These are phyloP conservation scores for Zootermopsis nevadensis DNA, from an alignment of 2,888 invertebrate genomes.

Conservation along the genomic window DNA sequence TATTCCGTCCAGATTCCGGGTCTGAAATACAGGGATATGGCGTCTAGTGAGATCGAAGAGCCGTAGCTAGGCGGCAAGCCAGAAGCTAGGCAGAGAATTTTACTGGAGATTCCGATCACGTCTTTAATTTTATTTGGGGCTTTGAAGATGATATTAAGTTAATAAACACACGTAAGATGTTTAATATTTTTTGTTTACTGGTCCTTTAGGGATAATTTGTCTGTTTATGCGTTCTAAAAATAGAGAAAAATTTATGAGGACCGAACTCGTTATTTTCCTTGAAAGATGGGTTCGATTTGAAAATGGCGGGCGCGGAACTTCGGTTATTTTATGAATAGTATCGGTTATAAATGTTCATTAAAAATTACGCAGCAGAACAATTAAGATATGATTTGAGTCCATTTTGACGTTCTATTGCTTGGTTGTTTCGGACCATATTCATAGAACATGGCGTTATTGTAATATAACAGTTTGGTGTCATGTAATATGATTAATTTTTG, in stretches of 20 bases:
- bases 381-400: not conserved
- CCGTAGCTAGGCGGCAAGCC: slow-evolving; percentile 32
- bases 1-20: slow-evolving; percentile 32
- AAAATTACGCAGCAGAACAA: not conserved
- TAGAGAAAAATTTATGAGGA: slow-evolving; percentile 52
- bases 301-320: slow-evolving; percentile 56
- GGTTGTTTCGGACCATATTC: not conserved
- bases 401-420: not conserved
- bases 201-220: slow-evolving; percentile 18
- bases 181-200: slow-evolving; percentile 39
- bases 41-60: slow-evolving; percentile 49
- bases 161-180: slow-evolving; percentile 20
- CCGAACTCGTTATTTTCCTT: slow-evolving; percentile 47
- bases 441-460: slow-evolving; percentile 24
- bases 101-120: not conserved
- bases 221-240: slow-evolving; percentile 50
- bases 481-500: slow-evolving; percentile 32
- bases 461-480: slow-evolving; percentile 41
- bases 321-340: slow-evolving; percentile 46
- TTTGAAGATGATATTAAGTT: not conserved
- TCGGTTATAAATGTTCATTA: slow-evolving; percentile 22
- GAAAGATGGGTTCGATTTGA: slow-evolving; percentile 51
- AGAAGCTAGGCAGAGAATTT: slow-evolving; percentile 23
- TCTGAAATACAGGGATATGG: slow-evolving; percentile 43
- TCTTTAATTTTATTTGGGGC: slow-evolving; percentile 46